Evolutionary conservation across 2,888 invertebrate genomes (phyloP), one percentile per base, ranked within the genome.

Genomic region (Platycheirus rosarum): DNA sequence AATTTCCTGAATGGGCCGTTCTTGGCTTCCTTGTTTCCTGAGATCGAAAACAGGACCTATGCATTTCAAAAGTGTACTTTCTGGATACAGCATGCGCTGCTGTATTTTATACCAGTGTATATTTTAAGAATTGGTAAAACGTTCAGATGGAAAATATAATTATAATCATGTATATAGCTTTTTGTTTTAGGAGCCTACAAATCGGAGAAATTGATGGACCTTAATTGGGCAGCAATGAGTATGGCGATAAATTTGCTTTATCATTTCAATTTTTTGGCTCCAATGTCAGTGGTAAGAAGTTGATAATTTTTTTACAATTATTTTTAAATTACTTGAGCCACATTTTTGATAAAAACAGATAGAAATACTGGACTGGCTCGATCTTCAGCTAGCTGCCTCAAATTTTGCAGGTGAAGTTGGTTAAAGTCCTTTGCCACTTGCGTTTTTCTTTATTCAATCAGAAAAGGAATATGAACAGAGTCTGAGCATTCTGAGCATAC

Each of bases 1-100:
- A 97, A 97, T 91, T 95, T 97, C 89, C 92, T 98, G 87, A 97
- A 98, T 91, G 98, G 98, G 85, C 97, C 98, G 66, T 92, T 98
- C 74, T 92, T 98, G 88, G 98, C 98, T 76, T 95, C 97, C 88
- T 88, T 97, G 84, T 98, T 98, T 91, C 98, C 98, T 76, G 98
- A 98, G 91, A 95, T 97, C 69, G 98, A 98, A 89, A 97, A 98
- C 63, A 93, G 98, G 90, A 93, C 95, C 89, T 94, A 98, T 89
- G 95, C 97, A 85, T 95, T 97, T 89, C 98, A 98, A 91, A 95
- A 95, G 88, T 95, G 97, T 84, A 93, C 97, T 71, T 98, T 98
- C 91, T 98, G 97, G 94, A 95, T 98, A 88, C 98, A 98, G 91
- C 98, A 98, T 92, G 94, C 95, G 85, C 93, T 98, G 92, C 97